These are phyloP conservation scores for Scophthalmus maximus DNA, from an alignment of 2,113 vertebrate species.

Conservation along the genomic window DNA sequence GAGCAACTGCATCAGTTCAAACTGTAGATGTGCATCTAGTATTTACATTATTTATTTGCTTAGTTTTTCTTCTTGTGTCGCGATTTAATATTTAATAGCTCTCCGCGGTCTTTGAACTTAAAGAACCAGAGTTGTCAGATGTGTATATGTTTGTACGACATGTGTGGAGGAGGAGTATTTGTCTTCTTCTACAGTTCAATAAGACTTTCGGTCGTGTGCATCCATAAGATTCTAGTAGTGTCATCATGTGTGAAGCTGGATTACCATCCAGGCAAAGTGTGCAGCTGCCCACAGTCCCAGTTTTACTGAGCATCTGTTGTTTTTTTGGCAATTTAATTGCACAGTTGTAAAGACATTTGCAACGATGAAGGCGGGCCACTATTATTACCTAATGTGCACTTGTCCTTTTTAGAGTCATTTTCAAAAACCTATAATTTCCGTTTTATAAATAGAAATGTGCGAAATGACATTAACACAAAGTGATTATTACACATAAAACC, in stretches of 20 bases:
- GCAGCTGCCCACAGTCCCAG: not conserved
- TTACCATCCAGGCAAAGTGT: not conserved
- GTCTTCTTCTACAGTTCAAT: not conserved
- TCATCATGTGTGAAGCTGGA: not conserved
- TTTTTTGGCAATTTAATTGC: not conserved
- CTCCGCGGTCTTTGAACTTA: slow-evolving; percentile 50
- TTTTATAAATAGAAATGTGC: not conserved
- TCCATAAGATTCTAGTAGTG: slow-evolving; percentile 4
- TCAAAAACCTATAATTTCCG: not conserved
- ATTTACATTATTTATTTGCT: slow-evolving; percentile 67
- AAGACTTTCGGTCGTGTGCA: not conserved
- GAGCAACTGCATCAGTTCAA: not conserved
- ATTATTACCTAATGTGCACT: not conserved
- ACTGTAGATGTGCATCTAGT: slow-evolving; percentile 10
- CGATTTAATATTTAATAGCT: slow-evolving; percentile 61
- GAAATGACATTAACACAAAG: not conserved
- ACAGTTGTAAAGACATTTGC: not conserved
- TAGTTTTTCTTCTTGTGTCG: slow-evolving; percentile 37
- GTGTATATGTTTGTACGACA: slow-evolving; percentile 9
- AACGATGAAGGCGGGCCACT: not conserved
- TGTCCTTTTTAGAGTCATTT: not conserved
- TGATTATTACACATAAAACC: not conserved
- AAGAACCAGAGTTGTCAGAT: not conserved
- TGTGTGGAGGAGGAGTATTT: not conserved
- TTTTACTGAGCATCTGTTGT: not conserved